Evolutionary conservation across 1,140 invertebrate genomes (phyloP).

Genomic region (Pogonomyrmex barbatus): DNA sequence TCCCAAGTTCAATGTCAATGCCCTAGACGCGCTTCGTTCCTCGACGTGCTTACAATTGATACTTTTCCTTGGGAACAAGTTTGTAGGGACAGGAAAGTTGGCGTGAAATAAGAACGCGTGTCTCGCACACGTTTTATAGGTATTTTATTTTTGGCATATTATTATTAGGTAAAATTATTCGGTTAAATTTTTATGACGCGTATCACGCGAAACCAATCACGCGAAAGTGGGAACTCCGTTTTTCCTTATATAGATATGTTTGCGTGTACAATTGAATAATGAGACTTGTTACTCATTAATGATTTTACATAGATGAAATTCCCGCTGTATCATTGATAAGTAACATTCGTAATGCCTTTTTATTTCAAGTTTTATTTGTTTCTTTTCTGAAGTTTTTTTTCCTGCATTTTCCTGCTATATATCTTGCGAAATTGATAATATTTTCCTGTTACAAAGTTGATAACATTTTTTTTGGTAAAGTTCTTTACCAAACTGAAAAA

Average conservation of each 20-base stretch:
- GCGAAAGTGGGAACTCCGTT: neutral
- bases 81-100: neutral
- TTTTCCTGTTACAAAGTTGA: neutral
- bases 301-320: neutral
- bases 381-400: neutral
- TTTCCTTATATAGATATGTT: neutral
- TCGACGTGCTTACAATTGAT: conserved; percentile 35
- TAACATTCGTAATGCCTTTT: neutral
- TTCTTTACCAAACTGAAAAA: too few species aligned
- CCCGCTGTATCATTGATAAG: neutral
- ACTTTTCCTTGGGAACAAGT: conserved; percentile 41
- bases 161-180: neutral
- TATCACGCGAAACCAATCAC: neutral
- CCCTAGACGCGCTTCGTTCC: conserved; percentile 13
- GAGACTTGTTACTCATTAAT: neutral
- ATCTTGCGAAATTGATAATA: neutral
- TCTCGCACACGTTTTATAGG: neutral
- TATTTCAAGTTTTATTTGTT: too few species aligned
- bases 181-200: neutral
- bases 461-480: neutral
- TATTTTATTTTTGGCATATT: neutral
- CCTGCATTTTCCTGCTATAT: too few species aligned
- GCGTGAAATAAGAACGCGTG: neutral
- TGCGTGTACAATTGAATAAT: neutral
- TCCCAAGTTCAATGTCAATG: conserved; percentile 58